Evolutionary conservation across 2,888 invertebrate species (phyloP).

Genomic region (Tenthredo livida): DNA sequence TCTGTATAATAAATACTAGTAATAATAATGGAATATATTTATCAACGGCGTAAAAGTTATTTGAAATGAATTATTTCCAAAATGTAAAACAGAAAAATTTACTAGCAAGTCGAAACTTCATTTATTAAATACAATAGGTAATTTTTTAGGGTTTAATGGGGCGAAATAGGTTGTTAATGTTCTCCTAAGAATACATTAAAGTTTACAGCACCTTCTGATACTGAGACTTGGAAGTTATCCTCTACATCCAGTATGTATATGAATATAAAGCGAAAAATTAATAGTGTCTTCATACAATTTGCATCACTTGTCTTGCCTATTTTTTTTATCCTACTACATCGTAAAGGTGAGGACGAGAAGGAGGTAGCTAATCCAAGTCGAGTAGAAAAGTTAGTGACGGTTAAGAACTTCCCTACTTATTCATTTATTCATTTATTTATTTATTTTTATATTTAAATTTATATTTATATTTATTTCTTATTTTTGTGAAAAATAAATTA

Average conservation of each 20-base stretch:
- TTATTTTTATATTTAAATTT: not conserved
- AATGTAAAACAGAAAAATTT: no score
- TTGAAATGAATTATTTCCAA: no score
- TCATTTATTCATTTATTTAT: not conserved
- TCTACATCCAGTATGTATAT: constrained; percentile 31
- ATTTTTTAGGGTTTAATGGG: not conserved
- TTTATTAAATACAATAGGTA: not conserved
- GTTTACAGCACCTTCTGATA: constrained; percentile 25
- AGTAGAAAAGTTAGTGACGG: not conserved
- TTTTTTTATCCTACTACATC: not conserved
- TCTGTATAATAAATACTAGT: no score
- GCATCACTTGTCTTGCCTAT: constrained; percentile 19
- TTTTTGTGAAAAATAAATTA: not conserved
- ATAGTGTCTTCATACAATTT: constrained; percentile 43
- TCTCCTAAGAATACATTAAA: constrained; percentile 25
- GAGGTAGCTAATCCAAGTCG: constrained; percentile 7
- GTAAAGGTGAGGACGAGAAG: not conserved
- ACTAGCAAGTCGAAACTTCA: not conserved
- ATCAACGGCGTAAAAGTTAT: no score
- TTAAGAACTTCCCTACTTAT: not conserved
- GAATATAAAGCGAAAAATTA: constrained; percentile 51
- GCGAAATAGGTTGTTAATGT: not conserved
- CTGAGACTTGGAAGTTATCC: not conserved
- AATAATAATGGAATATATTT: no score
- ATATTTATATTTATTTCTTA: not conserved